Base-by-base conservation (phyloP, 2,888 invertebrate genomes). In the Corbicula japonica region DNA sequence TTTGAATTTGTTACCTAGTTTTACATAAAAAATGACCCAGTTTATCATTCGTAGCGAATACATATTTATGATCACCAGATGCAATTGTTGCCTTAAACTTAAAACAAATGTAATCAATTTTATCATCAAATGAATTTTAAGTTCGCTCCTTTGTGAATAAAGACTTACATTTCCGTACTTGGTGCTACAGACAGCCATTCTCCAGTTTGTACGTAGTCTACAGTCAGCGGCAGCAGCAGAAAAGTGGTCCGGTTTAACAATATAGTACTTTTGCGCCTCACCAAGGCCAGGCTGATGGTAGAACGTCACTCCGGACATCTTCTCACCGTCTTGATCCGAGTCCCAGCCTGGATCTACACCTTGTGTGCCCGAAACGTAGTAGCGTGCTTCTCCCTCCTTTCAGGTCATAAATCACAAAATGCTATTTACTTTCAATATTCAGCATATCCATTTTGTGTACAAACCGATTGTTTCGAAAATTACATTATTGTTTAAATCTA, bases 141-240 rank as follows among this genome's bases (percentile, higher is more conserved):
- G n/a, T n/a, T n/a, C n/a, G n/a, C n/a, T n/a, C n/a, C n/a, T n/a
- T n/a, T n/a, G n/a, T n/a, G n/a, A n/a, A n/a, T n/a, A n/a, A 46
- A 15, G 5, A 46, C 69, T 56, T 58, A 78, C 77, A 56, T 78
- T 78, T 68, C 72, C 77, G 32, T 78, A 78, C 69, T 73, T 78
- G 2, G 63, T 62, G 12, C 18, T 18, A 46, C 77, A 78, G 21
- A 63, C 10, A 1, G 77, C 77, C 54, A 73, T 32, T 48, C 73
- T 61, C 77, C 77, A 78, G 63, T 63, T 73, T 0, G 72, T 62
- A 10, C 73, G 44, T 2, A 73, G 32, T 10, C 8, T 21, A 48
- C 77, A 78, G 15, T 68, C 73, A 8, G 48, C 38, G 0, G 72
- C 69, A 2, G 63, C 72, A 2, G 73, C 73, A 2, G 75, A 75